These are phyloP conservation scores for Epinotia ramella DNA, from an alignment of 2,888 invertebrate species.

Conservation along the genomic window DNA sequence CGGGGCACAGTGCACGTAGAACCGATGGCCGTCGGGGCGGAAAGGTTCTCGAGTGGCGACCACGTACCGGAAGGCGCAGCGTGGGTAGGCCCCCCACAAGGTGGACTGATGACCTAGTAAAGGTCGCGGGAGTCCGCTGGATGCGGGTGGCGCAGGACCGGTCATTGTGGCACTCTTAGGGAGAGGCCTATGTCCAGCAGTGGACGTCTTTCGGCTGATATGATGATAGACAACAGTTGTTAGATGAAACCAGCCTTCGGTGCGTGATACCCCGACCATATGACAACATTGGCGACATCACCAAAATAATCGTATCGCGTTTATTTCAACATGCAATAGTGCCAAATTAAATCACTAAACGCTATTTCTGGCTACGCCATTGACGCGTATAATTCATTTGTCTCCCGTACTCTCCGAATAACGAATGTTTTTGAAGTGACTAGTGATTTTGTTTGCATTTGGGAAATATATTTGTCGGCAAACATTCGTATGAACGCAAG, in stretches of 20 bases:
- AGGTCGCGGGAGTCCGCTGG: too few relatives aligned
- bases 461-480: conserved; percentile 24
- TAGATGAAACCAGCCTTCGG: neutral
- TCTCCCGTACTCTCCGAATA: neutral
- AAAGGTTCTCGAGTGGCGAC: too few relatives aligned
- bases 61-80: too few relatives aligned
- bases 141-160: too few relatives aligned
- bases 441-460: conserved; percentile 26
- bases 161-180: too few relatives aligned
- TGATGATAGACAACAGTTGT: neutral
- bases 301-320: neutral
- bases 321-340: neutral
- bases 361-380: neutral
- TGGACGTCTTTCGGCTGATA: too few relatives aligned
- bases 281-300: neutral
- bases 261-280: neutral
- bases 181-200: too few relatives aligned
- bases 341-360: conserved; percentile 11
- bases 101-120: too few relatives aligned
- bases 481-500: conserved; percentile 21
- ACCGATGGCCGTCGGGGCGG: too few relatives aligned
- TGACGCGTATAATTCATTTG: conserved; percentile 13
- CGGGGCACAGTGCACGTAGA: too few relatives aligned
- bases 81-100: too few relatives aligned
- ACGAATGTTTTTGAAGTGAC: conserved; percentile 18